phyloP scores from a whole-genome alignment of 2,888 invertebrate species.

The Bruchidius siliquastri region DNA sequence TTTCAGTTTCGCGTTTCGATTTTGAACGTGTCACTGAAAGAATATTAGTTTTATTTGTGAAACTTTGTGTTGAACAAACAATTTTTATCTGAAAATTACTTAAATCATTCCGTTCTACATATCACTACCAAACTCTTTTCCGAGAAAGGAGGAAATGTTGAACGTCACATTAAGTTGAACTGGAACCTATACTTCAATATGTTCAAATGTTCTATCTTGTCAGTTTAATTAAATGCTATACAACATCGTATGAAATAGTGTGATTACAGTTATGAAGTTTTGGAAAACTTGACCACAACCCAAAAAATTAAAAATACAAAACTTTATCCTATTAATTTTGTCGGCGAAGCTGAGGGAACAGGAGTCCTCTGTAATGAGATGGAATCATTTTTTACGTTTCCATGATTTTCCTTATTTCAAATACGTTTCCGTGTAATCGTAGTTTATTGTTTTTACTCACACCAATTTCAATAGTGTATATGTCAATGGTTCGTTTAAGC shows the following conservation, averaged over 20 bases:
- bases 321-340: background rate
- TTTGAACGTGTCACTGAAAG: no score
- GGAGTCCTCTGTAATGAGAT: background rate
- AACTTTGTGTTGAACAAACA: no score
- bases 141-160: background rate
- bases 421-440: no score
- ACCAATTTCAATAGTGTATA: no score
- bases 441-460: no score
- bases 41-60: no score
- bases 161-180: background rate
- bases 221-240: constrained; percentile 6
- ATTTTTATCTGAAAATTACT: no score
- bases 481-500: no score
- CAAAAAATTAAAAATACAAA: background rate
- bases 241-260: constrained; percentile 30
- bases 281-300: constrained; percentile 27
- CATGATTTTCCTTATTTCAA: background rate
- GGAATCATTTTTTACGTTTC: background rate
- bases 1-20: no score
- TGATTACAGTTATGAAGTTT: constrained; percentile 14
- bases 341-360: background rate
- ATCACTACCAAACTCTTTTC: background rate
- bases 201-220: background rate
- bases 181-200: background rate
- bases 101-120: no score